A percentile compares a stretch with the other conserved stretches of the same genome.
phyloP scores from a whole-genome alignment of 37 sponge, comb jelly and placozoan species.

The Geodia barretti region DNA sequence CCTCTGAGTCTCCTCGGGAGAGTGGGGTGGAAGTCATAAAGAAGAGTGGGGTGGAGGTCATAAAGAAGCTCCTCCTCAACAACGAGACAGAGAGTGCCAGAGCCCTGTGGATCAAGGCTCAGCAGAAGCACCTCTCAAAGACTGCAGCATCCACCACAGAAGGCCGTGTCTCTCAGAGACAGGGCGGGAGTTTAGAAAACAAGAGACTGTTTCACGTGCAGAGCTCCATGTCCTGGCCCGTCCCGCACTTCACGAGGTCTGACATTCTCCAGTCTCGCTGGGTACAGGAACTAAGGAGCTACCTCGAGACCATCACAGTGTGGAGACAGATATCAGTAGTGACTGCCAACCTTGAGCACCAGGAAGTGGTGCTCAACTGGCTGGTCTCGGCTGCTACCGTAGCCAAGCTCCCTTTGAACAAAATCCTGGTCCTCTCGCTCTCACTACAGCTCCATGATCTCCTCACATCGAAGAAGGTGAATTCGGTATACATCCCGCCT shows the following conservation, averaged over 20 bases:
- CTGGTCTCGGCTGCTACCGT: constrained; percentile 7
- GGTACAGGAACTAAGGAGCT: constrained; percentile 6
- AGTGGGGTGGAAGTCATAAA: too few species aligned
- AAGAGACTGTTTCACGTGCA: background rate
- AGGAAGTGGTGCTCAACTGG: constrained; percentile 15
- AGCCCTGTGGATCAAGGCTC: background rate
- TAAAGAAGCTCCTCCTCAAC: background rate
- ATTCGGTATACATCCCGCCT: background rate
- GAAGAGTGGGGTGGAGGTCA: background rate
- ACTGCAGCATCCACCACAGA: background rate
- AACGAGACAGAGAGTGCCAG: background rate
- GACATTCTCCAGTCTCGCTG: constrained; percentile 5
- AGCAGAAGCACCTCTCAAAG: background rate
- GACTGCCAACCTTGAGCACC: constrained; percentile 13
- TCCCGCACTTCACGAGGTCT: constrained; percentile 4
- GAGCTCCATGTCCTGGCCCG: background rate
- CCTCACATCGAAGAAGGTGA: background rate
- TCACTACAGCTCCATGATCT: constrained; percentile 4
- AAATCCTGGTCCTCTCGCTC: constrained; percentile 8
- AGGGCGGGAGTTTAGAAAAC: too few species aligned
- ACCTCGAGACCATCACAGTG: background rate
- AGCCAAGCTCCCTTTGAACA: background rate
- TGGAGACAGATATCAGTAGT: background rate
- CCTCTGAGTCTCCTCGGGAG: too few species aligned
- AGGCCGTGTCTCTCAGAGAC: background rate